Conservation (phyloP, 2,797 vertebrate genomes). For the Nyctalus aviator region DNA sequence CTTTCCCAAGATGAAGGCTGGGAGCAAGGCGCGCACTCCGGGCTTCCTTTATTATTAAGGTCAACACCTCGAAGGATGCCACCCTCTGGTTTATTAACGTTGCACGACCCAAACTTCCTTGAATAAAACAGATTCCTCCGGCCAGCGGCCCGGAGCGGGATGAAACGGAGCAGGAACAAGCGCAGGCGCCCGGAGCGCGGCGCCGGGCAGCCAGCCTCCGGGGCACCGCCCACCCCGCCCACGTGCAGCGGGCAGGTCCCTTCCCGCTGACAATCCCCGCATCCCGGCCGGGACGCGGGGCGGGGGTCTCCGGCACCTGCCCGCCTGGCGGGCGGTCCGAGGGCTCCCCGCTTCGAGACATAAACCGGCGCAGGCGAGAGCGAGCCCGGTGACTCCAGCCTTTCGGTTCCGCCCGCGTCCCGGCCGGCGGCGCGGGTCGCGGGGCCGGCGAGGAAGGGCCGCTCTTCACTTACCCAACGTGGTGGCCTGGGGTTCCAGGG, state of each 20-base stretch:
- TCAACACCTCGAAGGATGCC: not conserved
- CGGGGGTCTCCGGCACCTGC: not conserved
- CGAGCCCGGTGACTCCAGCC: not conserved
- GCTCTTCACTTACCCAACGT: conserved; percentile 82
- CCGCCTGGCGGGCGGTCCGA: not conserved
- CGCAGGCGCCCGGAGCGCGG: not conserved
- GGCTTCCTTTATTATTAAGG: not conserved
- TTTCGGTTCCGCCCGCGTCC: not conserved
- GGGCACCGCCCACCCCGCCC: conserved; percentile 54
- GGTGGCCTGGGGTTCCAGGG: conserved; percentile 80
- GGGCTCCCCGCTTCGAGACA: not conserved
- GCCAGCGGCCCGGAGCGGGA: not conserved
- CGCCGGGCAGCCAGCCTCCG: accelerated
- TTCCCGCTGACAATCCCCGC: not conserved
- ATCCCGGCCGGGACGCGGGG: accelerated
- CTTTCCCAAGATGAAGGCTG: not conserved
- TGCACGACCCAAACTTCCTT: not conserved
- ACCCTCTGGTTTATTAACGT: not conserved
- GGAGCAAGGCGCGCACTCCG: not conserved
- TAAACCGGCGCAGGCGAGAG: not conserved
- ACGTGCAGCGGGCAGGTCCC: not conserved
- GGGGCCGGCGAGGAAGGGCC: not conserved
- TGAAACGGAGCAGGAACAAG: not conserved
- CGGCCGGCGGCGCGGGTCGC: not conserved
- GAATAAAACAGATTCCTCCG: not conserved